These are phyloP conservation scores for Nothoprocta perdicaria DNA, from an alignment of 2,113 vertebrate species.

Conservation along the genomic window DNA sequence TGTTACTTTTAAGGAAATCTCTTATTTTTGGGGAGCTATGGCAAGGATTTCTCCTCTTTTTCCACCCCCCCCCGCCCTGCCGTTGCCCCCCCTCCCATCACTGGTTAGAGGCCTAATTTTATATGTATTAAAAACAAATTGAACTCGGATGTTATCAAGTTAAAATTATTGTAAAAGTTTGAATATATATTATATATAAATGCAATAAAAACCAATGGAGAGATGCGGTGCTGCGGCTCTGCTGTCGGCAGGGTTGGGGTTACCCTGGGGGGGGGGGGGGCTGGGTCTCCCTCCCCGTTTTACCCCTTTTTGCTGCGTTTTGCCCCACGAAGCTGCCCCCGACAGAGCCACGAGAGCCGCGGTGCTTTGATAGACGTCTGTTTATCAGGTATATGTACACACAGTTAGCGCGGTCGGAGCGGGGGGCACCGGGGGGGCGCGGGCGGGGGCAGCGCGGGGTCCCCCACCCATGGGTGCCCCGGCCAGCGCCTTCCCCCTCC, in stretches of 20 bases:
- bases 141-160: conserved; percentile 77
- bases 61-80: no score
- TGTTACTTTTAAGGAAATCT: conserved; percentile 32
- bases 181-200: conserved; percentile 78
- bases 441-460: neutral
- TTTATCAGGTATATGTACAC: conserved; percentile 82
- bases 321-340: neutral
- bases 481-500: neutral
- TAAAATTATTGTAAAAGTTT: conserved; percentile 78
- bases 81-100: conserved; percentile 56
- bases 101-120: conserved; percentile 80
- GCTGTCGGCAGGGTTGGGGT: no score
- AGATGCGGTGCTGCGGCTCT: neutral
- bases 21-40: conserved; percentile 44
- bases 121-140: conserved; percentile 78
- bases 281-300: neutral
- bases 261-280: no score
- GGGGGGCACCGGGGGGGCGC: neutral
- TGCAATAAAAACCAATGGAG: conserved; percentile 73
- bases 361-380: conserved; percentile 78
- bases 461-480: neutral
- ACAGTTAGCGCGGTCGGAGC: conserved; percentile 81
- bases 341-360: conserved; percentile 26
- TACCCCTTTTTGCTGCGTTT: neutral
- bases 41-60: conserved; percentile 17